Evolutionary conservation across 2,888 invertebrate species (phyloP).

Genomic region (Troides helena): DNA sequence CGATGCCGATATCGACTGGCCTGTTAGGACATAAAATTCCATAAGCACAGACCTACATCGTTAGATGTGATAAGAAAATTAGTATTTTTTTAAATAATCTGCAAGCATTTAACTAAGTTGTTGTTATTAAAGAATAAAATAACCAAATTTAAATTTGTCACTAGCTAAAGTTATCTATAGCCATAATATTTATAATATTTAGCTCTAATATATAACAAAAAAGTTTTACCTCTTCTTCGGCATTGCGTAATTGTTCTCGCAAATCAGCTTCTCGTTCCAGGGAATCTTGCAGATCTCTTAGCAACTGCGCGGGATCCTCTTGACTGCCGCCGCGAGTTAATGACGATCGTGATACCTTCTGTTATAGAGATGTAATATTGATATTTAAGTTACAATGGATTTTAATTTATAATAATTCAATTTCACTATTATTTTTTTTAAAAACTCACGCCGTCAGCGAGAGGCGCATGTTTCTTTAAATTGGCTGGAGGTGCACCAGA

Average conservation of each 20-base stretch:
- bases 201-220: not conserved
- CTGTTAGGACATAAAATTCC: constrained; percentile 70
- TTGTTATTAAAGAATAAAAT: constrained; percentile 11
- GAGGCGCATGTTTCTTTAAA: constrained; percentile 81
- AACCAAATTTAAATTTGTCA: not conserved
- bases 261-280: constrained; percentile 96
- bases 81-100: not conserved
- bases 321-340: constrained; percentile 89
- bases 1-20: constrained; percentile 73
- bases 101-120: not conserved
- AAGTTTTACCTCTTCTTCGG: constrained; percentile 91
- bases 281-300: constrained; percentile 94
- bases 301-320: constrained; percentile 89
- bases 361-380: constrained; percentile 37
- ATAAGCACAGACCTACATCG: constrained; percentile 15
- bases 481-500: constrained; percentile 62
- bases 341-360: constrained; percentile 87
- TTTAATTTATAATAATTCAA: no score
- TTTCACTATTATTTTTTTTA: not conserved
- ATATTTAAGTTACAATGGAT: no score
- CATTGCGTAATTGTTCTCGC: constrained; percentile 93
- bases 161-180: not conserved
- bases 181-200: not conserved
- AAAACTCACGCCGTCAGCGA: constrained; percentile 78
- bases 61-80: not conserved